Base-by-base conservation (phyloP, 2,113 vertebrate species). In the Trichechus manatus region DNA sequence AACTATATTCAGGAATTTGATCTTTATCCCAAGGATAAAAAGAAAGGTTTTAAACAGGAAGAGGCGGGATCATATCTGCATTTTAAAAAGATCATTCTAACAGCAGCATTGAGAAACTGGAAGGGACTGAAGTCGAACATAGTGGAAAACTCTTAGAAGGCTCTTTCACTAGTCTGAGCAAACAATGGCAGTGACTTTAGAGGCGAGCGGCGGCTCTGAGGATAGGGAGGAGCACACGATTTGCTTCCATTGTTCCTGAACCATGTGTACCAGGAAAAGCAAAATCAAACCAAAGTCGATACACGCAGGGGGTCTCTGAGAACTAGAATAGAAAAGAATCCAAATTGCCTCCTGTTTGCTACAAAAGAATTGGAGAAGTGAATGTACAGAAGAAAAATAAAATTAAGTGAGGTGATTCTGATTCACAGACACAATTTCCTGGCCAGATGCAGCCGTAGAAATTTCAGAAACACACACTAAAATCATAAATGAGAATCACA, bases 401-500 rank as follows among this genome's bases (percentile, higher is more conserved):
- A 97, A 96, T 92, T 96, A 96, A 84, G 78, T 90, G 53, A 75
- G 90, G 89, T 95, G 87, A 97, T 94, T 97, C 95, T 94, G 66
- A 97, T 96, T 95, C 93, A 93, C 84, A 97, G 96, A 93, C 93
- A 96, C 87, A 95, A 94, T 97, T 97, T 95, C 95, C 85, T 90
- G 92, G 78, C 92, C 96, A 98, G 97, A 98, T 95, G 95, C 93
- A 97, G 84, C 82, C 77, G 92, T 92, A 75, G 89, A 94, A 98
- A 88, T 95, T 93, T 96, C 96, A 95, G 87, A 93, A 96, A 96
- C 93, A 95, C 82, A 44, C 61, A 3, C 96, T 96, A 96, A 97
- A 97, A 98, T 97, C 92, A 97, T 98, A 98, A 98, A 97, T 95
- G 96, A 97, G 96, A 97, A 97, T 95, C 96, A 96, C 95, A 98